Base-by-base conservation (phyloP, 2,113 vertebrate species). In the Pelobates fuscus region DNA sequence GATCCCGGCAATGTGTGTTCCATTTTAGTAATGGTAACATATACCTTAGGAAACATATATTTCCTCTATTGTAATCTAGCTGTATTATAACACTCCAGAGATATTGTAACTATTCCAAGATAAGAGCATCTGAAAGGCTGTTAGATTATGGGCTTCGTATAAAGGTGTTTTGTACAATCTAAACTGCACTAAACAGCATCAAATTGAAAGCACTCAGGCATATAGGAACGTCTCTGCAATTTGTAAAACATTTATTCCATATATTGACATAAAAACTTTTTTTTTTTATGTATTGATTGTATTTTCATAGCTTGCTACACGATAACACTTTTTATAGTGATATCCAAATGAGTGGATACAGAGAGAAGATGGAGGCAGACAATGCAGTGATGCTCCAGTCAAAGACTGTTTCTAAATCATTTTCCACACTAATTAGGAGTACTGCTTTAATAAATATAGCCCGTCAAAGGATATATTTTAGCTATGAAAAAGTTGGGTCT, bases 91-190 rank as follows among this genome's bases (percentile, higher is more conserved):
- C 30, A 59, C 71, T 29, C 59, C 26, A 17, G 32, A 75, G 29
- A 67, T 57, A 29, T 23, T 43, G 52, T 43, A 43, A 46, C 63
- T 55, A 5, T 32, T 21, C 23, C 3, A 27, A 59, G 32, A 67
- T 75, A 75, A 75, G 65, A 75, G 63, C 62, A 75, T 75, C 54
- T 59, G 27, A 75, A 74, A 66, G 29, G 52, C 65, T 44, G 26
- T n/a, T 58, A 66, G 62, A 75, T 75, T 75, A 57, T 44, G 7
- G 49, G 52, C 43, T 75, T 21, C 18, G 58, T 26, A 25, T 37
- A 63, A 61, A 65, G 49, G 54, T 26, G 44, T 25, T 21, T 23
- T 52, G 43, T 27, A 37, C 46, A 30, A 21, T 44, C 12, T 23
- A 18, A 52, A 25, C 46, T 20, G 27, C 15, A 11, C 41, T 44